Evolutionary conservation across 2,888 invertebrate species (phyloP).

Genomic region (Chalcis sispes): DNA sequence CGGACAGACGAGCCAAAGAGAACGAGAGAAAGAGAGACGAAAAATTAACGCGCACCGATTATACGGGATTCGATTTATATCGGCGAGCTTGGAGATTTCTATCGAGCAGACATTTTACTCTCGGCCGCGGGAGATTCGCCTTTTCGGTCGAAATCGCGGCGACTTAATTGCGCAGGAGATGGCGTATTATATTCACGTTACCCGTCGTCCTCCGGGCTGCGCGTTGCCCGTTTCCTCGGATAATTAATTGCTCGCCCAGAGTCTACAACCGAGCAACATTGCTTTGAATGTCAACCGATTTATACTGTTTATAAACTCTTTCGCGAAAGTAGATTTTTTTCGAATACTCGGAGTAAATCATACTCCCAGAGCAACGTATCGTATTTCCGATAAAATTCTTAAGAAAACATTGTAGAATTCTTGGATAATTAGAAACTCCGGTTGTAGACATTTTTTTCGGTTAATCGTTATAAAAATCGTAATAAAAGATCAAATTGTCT

Average conservation of each 20-base stretch:
- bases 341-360: slow-evolving; percentile 3
- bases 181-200: slow-evolving; percentile 54
- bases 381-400: background rate
- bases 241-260: slow-evolving; percentile 44
- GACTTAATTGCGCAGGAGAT: slow-evolving; percentile 53
- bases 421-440: slow-evolving; percentile 19
- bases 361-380: background rate
- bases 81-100: slow-evolving; percentile 40
- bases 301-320: background rate
- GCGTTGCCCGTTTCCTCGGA: background rate
- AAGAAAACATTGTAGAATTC: background rate
- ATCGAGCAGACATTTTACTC: slow-evolving; percentile 26
- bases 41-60: slow-evolving; percentile 35
- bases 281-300: slow-evolving; percentile 30
- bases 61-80: slow-evolving; percentile 44
- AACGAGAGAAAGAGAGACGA: slow-evolving; percentile 6
- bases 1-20: background rate
- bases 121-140: slow-evolving; percentile 9
- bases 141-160: slow-evolving; percentile 13
- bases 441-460: no score
- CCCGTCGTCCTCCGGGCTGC: slow-evolving; percentile 15
- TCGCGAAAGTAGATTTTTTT: slow-evolving; percentile 21
- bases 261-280: background rate
- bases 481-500: no score
- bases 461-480: no score